Conservation (phyloP, 2,888 invertebrate genomes). For the Mongoloraphidia duomilia region DNA sequence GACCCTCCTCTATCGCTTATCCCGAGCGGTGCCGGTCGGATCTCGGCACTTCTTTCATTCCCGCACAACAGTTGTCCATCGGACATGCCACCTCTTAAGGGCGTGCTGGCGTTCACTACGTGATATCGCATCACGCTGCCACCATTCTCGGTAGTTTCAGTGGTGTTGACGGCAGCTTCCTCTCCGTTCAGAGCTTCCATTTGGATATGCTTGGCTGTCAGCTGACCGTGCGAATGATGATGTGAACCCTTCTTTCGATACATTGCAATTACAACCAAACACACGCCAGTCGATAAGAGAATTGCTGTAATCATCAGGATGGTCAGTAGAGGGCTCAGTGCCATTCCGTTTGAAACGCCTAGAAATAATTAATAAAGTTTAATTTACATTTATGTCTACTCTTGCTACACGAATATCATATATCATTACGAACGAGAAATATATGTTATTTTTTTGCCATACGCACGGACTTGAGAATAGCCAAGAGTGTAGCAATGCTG, state of each 20-base stretch:
- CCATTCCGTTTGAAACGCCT: slow-evolving; percentile 47
- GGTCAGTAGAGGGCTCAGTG: slow-evolving; percentile 61
- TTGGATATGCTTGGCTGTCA: slow-evolving; percentile 3
- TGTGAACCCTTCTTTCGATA: slow-evolving; percentile 34
- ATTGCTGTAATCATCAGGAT: slow-evolving; percentile 65
- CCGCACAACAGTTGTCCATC: slow-evolving; percentile 7
- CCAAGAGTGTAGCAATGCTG: too few relatives aligned
- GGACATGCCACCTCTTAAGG: not conserved
- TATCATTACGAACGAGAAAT: too few relatives aligned
- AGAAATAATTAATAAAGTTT: slow-evolving; percentile 14
- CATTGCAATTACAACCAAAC: slow-evolving; percentile 59
- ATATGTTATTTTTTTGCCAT: too few relatives aligned
- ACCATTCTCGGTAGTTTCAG: not conserved
- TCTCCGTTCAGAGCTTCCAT: slow-evolving; percentile 3
- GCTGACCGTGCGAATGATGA: slow-evolving; percentile 14
- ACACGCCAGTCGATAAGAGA: slow-evolving; percentile 58
- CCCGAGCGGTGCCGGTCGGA: slow-evolving; percentile 24
- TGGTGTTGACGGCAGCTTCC: slow-evolving; percentile 1
- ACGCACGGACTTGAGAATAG: too few relatives aligned
- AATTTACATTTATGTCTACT: too few relatives aligned
- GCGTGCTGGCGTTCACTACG: slow-evolving; percentile 14
- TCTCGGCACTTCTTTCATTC: slow-evolving; percentile 23
- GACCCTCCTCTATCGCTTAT: slow-evolving; percentile 30
- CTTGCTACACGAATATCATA: too few relatives aligned
- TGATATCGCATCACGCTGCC: not conserved